Conservation (phyloP, 2,888 invertebrate genomes). For the Magallana nippona region DNA sequence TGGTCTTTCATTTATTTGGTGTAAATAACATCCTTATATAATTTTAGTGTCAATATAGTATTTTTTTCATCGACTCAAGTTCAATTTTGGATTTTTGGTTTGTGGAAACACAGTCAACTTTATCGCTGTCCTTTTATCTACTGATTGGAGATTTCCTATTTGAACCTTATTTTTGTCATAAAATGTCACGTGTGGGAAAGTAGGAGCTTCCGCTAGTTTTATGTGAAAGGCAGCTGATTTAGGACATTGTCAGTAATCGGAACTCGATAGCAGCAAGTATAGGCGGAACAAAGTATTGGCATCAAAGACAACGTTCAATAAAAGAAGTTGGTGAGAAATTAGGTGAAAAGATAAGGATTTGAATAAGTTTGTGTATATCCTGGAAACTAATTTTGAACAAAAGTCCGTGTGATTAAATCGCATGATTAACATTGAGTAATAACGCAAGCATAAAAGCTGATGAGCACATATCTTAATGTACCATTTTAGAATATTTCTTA, state of each 20-base stretch:
- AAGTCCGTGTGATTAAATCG: no score
- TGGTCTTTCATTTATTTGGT: no score
- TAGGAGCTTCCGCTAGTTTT: constrained; percentile 1
- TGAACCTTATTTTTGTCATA: not conserved
- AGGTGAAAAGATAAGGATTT: constrained; percentile 11
- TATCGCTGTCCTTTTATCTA: not conserved
- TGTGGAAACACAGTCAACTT: not conserved
- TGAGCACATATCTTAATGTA: no score
- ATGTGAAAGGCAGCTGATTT: not conserved
- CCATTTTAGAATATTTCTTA: no score
- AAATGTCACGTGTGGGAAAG: not conserved
- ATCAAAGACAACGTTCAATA: not conserved
- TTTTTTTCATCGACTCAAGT: not conserved
- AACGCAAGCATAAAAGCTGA: no score
- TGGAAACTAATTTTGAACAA: no score
- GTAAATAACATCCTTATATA: no score
- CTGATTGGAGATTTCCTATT: not conserved
- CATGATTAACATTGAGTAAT: no score
- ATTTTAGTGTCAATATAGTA: no score
- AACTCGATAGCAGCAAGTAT: not conserved
- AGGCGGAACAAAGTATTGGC: not conserved
- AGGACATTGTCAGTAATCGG: not conserved
- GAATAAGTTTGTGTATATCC: no score
- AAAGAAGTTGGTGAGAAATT: not conserved
- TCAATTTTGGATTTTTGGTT: not conserved